These are phyloP conservation scores for Rhorus exstirpatorius DNA, from an alignment of 2,888 invertebrate genomes.

Conservation along the genomic window DNA sequence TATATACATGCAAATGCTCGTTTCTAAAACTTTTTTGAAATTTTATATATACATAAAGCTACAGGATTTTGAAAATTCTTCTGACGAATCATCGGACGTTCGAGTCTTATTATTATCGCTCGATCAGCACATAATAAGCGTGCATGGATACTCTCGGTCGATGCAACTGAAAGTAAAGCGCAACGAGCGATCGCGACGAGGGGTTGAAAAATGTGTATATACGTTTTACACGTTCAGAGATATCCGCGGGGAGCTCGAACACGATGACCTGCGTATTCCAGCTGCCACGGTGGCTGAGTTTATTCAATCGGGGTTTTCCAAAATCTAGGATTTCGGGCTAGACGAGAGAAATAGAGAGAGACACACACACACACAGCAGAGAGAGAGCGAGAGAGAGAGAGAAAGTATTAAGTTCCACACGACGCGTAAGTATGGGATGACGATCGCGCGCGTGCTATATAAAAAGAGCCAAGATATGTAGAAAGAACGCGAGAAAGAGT, in stretches of 20 bases:
- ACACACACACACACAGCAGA: too few relatives aligned
- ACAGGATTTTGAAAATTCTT: constrained; percentile 27
- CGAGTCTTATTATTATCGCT: constrained; percentile 8
- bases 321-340: constrained; percentile 82
- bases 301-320: constrained; percentile 82
- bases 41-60: not conserved
- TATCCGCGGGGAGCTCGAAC: constrained; percentile 62
- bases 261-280: constrained; percentile 80
- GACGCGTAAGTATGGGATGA: constrained; percentile 23
- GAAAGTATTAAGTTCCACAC: constrained; percentile 37
- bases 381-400: constrained; percentile 62
- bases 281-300: constrained; percentile 76
- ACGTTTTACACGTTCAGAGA: constrained; percentile 51
- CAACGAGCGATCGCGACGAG: constrained; percentile 50
- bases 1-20: too few relatives aligned
- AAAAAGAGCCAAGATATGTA: too few relatives aligned
- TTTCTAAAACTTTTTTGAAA: not conserved
- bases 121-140: constrained; percentile 17
- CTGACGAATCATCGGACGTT: constrained; percentile 77
- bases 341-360: constrained; percentile 46
- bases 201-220: constrained; percentile 54
- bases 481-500: constrained; percentile 42
- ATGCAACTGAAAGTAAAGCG: constrained; percentile 52
- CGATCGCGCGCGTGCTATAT: constrained; percentile 16
- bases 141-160: not conserved